Evolutionary conservation across 2,888 invertebrate genomes (phyloP).

Genomic region (Odontothrips loti): DNA sequence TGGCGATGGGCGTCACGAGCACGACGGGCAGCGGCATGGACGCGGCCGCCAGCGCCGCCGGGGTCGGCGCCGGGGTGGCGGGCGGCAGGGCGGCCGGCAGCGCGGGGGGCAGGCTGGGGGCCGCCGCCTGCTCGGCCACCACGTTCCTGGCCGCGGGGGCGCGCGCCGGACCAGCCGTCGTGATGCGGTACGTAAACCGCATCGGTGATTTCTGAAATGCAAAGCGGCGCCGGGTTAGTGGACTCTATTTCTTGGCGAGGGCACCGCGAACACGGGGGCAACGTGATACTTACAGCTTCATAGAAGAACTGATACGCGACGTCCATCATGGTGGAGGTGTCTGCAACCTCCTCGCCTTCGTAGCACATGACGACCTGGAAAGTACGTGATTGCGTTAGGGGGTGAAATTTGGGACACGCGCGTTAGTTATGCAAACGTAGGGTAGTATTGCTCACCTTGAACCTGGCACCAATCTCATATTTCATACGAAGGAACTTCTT

Average conservation of each 20-base stretch:
- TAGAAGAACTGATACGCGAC: constrained; percentile 69
- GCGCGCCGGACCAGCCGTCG: neutral
- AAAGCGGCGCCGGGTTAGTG: neutral
- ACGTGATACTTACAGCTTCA: constrained; percentile 56
- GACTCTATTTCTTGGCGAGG: neutral
- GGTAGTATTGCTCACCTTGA: constrained; percentile 38
- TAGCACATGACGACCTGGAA: constrained; percentile 59
- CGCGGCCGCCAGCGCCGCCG: neutral
- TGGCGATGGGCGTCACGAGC: neutral
- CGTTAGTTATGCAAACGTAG: neutral
- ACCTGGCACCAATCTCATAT: constrained; percentile 54
- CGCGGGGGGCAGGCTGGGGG: no score
- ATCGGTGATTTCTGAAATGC: constrained; percentile 36
- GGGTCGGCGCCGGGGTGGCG: neutral
- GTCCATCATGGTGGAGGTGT: constrained; percentile 64
- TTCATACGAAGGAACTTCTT: constrained; percentile 62
- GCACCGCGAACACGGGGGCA: neutral
- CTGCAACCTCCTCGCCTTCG: constrained; percentile 58
- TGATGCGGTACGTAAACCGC: constrained; percentile 37
- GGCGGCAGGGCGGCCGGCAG: neutral
- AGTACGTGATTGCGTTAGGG: neutral
- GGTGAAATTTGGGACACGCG: neutral
- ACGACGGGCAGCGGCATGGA: neutral
- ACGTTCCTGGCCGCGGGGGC: no score
- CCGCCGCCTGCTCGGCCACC: neutral